Conservation (phyloP, 2,797 vertebrate species). For the Sphaeramia orbicularis region DNA sequence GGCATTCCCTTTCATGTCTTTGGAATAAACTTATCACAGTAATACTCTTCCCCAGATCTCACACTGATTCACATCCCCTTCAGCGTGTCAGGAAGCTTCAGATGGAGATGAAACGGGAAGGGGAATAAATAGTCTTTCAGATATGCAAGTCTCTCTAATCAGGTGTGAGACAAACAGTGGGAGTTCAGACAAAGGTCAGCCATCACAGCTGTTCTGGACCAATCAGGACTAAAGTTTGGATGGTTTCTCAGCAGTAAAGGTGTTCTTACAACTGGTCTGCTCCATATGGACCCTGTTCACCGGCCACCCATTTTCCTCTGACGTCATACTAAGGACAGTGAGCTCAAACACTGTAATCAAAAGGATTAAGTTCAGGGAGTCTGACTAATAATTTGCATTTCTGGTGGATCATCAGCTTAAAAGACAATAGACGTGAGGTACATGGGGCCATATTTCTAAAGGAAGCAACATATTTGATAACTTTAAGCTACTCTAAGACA, state of each 20-base stretch:
- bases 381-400: too few species aligned
- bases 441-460: too few species aligned
- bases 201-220: conserved; percentile 35
- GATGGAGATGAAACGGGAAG: conserved; percentile 82
- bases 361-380: too few species aligned
- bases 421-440: too few species aligned
- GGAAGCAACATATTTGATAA: too few species aligned
- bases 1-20: conserved; percentile 87
- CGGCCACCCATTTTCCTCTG: too few species aligned
- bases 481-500: too few species aligned
- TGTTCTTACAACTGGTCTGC: neutral
- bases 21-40: conserved; percentile 86
- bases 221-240: conserved; percentile 12
- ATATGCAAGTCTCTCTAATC: conserved; percentile 81
- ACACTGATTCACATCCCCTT: conserved; percentile 80
- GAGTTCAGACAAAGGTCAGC: conserved; percentile 79
- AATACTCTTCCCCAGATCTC: conserved; percentile 82
- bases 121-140: conserved; percentile 78
- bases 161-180: conserved; percentile 73
- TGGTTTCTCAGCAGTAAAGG: conserved; percentile 8
- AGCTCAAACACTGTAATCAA: too few species aligned
- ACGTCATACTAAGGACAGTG: too few species aligned
- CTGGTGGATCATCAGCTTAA: too few species aligned
- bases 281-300: neutral
- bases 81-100: conserved; percentile 82